Evolutionary conservation across 92 coral and sea anemone species (phyloP).

Genomic region (Nematostella vectensis): DNA sequence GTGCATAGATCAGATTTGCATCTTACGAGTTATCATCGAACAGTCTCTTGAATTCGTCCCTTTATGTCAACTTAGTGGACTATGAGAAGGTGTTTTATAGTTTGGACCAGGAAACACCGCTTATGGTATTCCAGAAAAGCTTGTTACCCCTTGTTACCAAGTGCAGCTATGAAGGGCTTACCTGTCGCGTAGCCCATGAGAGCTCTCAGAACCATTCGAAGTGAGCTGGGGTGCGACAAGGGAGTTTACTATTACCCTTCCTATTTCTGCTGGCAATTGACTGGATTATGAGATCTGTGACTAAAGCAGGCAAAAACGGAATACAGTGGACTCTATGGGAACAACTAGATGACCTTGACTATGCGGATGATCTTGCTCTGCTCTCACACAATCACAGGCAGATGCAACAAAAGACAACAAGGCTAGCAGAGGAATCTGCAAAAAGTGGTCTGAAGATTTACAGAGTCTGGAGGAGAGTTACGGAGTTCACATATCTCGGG

Average conservation of each 20-base stretch:
- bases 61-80: slow-evolving; percentile 11
- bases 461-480: too few species aligned
- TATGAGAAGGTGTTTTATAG: slow-evolving; percentile 7
- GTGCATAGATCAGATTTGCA: slow-evolving; percentile 4
- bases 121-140: slow-evolving; percentile 12
- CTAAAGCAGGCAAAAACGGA: slow-evolving; percentile 16
- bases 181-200: slow-evolving; percentile 13
- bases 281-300: slow-evolving; percentile 1
- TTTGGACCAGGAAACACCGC: neutral
- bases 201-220: slow-evolving; percentile 5
- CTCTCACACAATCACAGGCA: slow-evolving; percentile 14
- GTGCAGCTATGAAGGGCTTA: slow-evolving; percentile 3
- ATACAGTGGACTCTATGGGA: slow-evolving; percentile 26
- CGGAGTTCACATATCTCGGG: slow-evolving; percentile 3
- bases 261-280: slow-evolving; percentile 8
- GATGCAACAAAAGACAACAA: slow-evolving; percentile 4
- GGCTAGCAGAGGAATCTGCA: neutral
- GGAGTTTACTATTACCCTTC: slow-evolving; percentile 16
- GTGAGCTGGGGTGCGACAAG: slow-evolving; percentile 13
- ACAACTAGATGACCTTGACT: slow-evolving; percentile 28
- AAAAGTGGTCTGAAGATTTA: neutral
- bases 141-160: slow-evolving; percentile 1
- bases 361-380: slow-evolving; percentile 16
- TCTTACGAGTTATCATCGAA: slow-evolving; percentile 3
- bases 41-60: neutral